A percentile compares a stretch with the other conserved stretches of the same genome.
Evolutionary conservation across 2,113 vertebrate genomes (phyloP).

Genomic region (Neogobius melanostomus): DNA sequence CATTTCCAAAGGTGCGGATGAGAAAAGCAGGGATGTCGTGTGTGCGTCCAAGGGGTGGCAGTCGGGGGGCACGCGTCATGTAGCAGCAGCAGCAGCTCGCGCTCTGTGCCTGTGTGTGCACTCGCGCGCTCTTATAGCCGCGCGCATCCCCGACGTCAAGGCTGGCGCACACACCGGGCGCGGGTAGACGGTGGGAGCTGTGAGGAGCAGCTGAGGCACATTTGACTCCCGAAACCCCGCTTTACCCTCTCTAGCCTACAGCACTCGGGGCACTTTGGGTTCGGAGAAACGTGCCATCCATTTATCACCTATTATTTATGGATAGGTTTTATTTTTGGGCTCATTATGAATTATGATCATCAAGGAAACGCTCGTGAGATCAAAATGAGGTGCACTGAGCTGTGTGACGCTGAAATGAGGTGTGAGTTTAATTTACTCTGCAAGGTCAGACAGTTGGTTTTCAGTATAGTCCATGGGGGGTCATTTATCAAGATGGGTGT

Average conservation of each 20-base stretch:
- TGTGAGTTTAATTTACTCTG: not conserved
- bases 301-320: not conserved
- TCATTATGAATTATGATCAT: not conserved
- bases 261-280: not conserved
- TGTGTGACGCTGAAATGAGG: not conserved
- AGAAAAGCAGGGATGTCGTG: not conserved
- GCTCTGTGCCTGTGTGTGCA: conserved; percentile 7
- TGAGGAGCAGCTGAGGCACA: not conserved
- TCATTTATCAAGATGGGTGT: no score
- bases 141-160: conserved; percentile 29
- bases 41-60: conserved; percentile 27
- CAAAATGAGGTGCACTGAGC: not conserved
- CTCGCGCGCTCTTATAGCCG: conserved; percentile 3
- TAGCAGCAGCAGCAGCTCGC: conserved; percentile 1
- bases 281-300: not conserved
- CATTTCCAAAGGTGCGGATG: conserved; percentile 2
- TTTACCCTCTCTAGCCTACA: not conserved
- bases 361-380: not conserved
- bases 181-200: not conserved
- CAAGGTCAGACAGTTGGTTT: not conserved
- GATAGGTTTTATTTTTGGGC: not conserved
- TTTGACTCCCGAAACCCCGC: not conserved
- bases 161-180: conserved; percentile 4
- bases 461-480: no score
- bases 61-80: conserved; percentile 1